Evolutionary conservation across 2,797 vertebrate genomes (phyloP).

Genomic region (Emys orbicularis): DNA sequence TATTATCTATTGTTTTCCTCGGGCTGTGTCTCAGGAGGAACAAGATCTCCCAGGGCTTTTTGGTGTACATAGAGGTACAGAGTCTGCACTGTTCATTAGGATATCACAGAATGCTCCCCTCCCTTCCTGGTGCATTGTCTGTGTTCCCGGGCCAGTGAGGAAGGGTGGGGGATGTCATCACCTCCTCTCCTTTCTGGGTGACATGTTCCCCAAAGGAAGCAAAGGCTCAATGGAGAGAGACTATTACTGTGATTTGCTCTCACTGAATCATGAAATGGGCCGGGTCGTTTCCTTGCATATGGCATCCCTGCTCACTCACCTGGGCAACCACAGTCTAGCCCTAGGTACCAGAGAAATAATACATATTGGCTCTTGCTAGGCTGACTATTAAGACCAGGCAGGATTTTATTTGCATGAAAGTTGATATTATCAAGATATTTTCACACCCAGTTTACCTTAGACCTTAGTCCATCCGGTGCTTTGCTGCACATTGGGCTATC

Average conservation of each 20-base stretch:
- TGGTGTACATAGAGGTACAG: not conserved
- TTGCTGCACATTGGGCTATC: too few relatives aligned
- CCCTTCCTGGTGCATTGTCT: not conserved
- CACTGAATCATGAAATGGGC: not conserved
- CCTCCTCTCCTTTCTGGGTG: too few relatives aligned
- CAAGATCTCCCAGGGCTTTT: not conserved
- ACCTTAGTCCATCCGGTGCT: too few relatives aligned
- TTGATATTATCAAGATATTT: constrained; percentile 50
- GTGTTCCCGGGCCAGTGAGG: not conserved
- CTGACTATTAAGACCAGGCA: constrained; percentile 61
- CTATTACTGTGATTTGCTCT: not conserved
- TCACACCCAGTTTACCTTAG: constrained; percentile 56
- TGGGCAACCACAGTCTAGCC: not conserved
- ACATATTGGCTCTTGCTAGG: not conserved
- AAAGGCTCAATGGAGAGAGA: not conserved
- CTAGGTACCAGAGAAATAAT: not conserved
- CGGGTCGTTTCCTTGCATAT: not conserved
- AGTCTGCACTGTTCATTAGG: not conserved
- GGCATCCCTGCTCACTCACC: not conserved
- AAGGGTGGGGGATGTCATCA: not conserved
- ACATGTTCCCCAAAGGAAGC: not conserved
- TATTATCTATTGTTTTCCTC: too few relatives aligned
- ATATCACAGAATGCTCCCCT: not conserved
- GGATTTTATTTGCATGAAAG: constrained; percentile 42
- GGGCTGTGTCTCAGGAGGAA: too few relatives aligned